These are phyloP conservation scores for Pristionchus mayeri DNA, from an alignment of 2,888 invertebrate species.

Conservation along the genomic window DNA sequence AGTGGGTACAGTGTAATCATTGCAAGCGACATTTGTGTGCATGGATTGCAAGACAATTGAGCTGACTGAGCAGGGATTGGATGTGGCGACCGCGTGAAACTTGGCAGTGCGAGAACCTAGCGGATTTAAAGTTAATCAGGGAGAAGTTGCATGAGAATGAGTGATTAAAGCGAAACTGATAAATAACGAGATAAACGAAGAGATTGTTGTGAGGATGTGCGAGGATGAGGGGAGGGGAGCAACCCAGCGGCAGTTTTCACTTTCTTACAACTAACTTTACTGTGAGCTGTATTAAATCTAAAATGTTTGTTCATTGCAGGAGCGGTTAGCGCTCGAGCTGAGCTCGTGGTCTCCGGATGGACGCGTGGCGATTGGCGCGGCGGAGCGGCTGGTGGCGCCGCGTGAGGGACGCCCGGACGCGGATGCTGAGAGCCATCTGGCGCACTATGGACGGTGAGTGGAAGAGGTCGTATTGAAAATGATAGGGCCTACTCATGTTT, in stretches of 20 bases:
- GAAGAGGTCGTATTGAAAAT: neutral
- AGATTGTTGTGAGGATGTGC: neutral
- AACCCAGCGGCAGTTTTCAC: too few relatives aligned
- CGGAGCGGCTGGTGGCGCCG: constrained; percentile 1
- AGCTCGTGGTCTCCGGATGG: neutral
- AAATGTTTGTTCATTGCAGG: constrained; percentile 20
- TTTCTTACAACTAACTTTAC: too few relatives aligned
- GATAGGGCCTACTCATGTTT: too few relatives aligned
- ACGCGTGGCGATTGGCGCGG: neutral
- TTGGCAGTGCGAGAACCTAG: too few relatives aligned
- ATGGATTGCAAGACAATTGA: neutral
- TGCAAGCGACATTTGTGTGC: neutral
- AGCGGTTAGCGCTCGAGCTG: constrained; percentile 38
- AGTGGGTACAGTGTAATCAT: too few relatives aligned
- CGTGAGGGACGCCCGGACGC: neutral
- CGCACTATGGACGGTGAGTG: constrained; percentile 45
- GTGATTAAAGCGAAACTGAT: too few relatives aligned
- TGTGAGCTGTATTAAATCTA: too few relatives aligned
- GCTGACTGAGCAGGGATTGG: too few relatives aligned
- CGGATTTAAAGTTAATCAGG: too few relatives aligned
- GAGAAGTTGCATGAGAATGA: too few relatives aligned
- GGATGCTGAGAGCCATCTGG: constrained; percentile 24
- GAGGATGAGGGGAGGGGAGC: neutral
- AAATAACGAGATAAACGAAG: too few relatives aligned
- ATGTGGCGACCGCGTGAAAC: too few relatives aligned